phyloP scores from a whole-genome alignment of 2,797 vertebrate species.

The Lutjanus argentimaculatus region DNA sequence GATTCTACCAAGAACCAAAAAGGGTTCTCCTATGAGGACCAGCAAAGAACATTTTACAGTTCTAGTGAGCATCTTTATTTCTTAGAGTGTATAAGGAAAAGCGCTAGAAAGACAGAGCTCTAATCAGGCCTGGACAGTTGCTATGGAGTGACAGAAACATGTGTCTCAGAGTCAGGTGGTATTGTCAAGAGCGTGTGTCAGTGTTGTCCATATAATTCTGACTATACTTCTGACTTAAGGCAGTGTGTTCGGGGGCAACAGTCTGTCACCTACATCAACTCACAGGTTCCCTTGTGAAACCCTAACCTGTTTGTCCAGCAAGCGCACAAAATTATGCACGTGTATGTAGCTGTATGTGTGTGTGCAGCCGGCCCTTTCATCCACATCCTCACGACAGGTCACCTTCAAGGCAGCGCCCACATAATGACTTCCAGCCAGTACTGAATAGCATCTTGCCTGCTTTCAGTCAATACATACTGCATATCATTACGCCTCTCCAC shows the following conservation, averaged over 20 bases:
- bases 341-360: neutral
- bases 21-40: no score
- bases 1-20: no score
- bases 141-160: slow-evolving; percentile 48
- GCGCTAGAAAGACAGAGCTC: neutral
- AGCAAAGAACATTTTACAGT: no score
- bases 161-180: slow-evolving; percentile 50
- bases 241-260: neutral
- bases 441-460: slow-evolving; percentile 48
- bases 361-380: slow-evolving; percentile 8
- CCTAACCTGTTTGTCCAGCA: neutral
- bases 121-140: slow-evolving; percentile 41
- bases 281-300: neutral
- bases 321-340: neutral
- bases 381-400: slow-evolving; percentile 47
- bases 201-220: slow-evolving; percentile 8
- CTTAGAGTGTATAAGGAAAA: neutral
- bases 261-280: slow-evolving; percentile 13
- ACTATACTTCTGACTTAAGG: neutral
- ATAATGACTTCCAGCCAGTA: slow-evolving; percentile 40
- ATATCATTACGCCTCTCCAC: slow-evolving; percentile 49
- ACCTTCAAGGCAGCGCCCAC: slow-evolving; percentile 59
- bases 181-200: slow-evolving; percentile 24
- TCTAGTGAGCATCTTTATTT: neutral
- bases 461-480: slow-evolving; percentile 55